Evolutionary conservation across 1,140 invertebrate species (phyloP), one percentile per base, ranked within the genome.

Genomic region (Lamellibrachia luymesi): DNA sequence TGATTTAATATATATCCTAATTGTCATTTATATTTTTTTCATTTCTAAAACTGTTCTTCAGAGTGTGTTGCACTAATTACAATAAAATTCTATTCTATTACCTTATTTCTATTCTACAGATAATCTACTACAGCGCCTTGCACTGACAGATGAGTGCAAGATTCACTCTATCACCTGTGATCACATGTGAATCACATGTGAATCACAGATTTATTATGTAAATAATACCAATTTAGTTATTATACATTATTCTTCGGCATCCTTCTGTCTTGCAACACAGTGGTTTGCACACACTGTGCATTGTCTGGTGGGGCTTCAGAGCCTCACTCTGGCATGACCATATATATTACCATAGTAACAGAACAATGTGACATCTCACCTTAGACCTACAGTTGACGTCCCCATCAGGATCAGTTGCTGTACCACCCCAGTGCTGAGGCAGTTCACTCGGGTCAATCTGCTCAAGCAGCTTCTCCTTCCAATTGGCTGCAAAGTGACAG

Each of bases 371-470:
- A 56, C 1, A 38, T 91, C 38, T 93, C 89, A 93, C 56, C 89
- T 93, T 93, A 49, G 92, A 93, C 38, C 8, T n/a, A 52, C 93
- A 93, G 90, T 38, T 51, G 50, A 90, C 8, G 38, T 93, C 50
- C 50, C 93, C 93, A 80, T 91, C 93, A 27, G 90, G 93, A 5
- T 91, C 93, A 50, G 90, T 91, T 7, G 90, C 93, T 22, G 89
- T 91, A 17, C 93, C 93, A 49, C 93, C 93, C 93, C 93, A 93
- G 51, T 93, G 93, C 7, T 50, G 50, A 22, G 93, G 93, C 17
- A 93, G 90, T 22, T 91, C 8, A 0, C 91, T 90, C 2, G 93
- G 90, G 52, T 93, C 93, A 80, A 93, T 93, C 17, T 52, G 10
- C 90, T 93, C 27, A 10, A 50, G 38, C 90, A 93, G 50, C 17